Conservation (phyloP, 2,888 invertebrate genomes). For the Polydrusus cervinus region DNA sequence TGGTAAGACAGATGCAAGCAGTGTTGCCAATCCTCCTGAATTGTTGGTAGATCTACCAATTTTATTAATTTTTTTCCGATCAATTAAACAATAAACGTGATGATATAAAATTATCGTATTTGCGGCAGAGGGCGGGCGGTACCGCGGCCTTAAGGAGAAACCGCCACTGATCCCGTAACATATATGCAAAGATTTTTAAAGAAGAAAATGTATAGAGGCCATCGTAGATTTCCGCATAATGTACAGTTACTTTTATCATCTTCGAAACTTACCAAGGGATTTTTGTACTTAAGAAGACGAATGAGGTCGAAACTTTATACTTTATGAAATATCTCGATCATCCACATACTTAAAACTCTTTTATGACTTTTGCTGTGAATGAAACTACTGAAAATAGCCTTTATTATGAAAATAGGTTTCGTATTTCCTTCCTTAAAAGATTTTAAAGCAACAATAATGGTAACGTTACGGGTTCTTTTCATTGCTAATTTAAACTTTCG, state of each 20-base stretch:
- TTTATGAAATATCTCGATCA: slow-evolving; percentile 56
- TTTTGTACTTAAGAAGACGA: slow-evolving; percentile 45
- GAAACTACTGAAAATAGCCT: slow-evolving; percentile 57
- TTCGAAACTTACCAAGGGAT: background rate
- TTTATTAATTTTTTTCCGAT: too few relatives aligned
- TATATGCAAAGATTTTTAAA: background rate
- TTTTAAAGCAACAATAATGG: slow-evolving; percentile 8
- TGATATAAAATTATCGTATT: too few relatives aligned
- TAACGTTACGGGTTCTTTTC: background rate
- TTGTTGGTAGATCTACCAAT: too few relatives aligned
- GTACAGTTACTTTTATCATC: background rate
- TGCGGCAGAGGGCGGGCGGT: too few relatives aligned
- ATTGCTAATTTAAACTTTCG: background rate
- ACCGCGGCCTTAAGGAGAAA: too few relatives aligned
- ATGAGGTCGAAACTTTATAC: slow-evolving; percentile 58
- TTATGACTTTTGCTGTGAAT: slow-evolving; percentile 56
- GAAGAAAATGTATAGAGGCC: background rate
- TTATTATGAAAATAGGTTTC: slow-evolving; percentile 55
- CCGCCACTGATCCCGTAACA: background rate
- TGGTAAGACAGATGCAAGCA: too few relatives aligned
- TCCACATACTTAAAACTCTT: slow-evolving; percentile 60
- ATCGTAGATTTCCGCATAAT: background rate
- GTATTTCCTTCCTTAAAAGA: slow-evolving; percentile 11
- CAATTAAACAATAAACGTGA: too few relatives aligned
- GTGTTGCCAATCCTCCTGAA: too few relatives aligned